Evolutionary conservation across 2,797 vertebrate genomes (phyloP).

Genomic region (Muscicapa striata): DNA sequence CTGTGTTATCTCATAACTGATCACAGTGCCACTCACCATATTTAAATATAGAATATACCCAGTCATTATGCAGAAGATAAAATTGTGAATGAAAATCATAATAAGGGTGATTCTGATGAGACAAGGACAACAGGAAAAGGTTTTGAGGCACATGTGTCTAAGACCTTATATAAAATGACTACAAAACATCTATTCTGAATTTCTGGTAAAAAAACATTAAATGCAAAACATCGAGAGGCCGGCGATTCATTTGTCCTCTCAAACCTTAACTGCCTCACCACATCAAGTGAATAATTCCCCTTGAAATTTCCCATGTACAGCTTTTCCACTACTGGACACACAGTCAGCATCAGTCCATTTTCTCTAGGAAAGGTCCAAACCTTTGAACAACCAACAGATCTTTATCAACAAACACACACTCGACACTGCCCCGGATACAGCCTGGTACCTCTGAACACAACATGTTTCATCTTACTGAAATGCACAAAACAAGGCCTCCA

Average conservation of each 20-base stretch:
- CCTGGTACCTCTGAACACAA: background rate
- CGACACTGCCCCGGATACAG: background rate
- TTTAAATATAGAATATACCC: background rate
- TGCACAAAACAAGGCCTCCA: background rate
- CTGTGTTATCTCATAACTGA: background rate
- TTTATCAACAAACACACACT: background rate
- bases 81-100: background rate
- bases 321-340: background rate
- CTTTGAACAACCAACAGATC: background rate
- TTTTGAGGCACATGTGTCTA: background rate
- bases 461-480: background rate
- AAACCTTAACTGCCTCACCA: background rate
- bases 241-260: background rate
- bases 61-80: background rate
- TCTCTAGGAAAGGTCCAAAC: background rate
- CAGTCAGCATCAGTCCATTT: background rate
- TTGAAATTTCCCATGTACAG: background rate
- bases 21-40: background rate
- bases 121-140: background rate
- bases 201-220: background rate
- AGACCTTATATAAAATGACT: background rate
- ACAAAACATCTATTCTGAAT: background rate
- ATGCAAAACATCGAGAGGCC: background rate
- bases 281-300: background rate
- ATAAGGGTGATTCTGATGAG: background rate